Base-by-base conservation (phyloP, 2,113 vertebrate species). In the Hystrix brachyura region DNA sequence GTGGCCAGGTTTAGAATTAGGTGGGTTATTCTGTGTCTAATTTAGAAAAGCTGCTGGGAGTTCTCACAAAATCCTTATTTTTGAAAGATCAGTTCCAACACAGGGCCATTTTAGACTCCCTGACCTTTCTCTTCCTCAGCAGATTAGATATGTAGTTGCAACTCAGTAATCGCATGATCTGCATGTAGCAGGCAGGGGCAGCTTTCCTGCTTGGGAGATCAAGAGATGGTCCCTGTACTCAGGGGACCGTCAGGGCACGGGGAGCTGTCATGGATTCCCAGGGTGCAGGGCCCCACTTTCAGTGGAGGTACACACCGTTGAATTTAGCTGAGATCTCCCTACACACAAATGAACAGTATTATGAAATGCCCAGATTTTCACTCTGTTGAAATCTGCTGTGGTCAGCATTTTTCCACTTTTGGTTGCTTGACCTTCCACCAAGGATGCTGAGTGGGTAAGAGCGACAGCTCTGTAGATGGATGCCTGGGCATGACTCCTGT, bases 1-100 rank as follows among this genome's bases (percentile, higher is more conserved):
- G 51, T 8, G 76, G 87, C 95, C 1, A 19, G 43, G 90, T 94
- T 92, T 91, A 72, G 95, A 82, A 82, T 5, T 55, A 72, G 94
- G 91, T 55, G 53, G 96, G 90, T 59, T 92, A 76, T 59, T 64
- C 34, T 43, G 64, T 55, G 53, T 87, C 94, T 92, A 23, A 87
- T 65, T 90, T 95, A 82, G 95, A 80, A 90, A 95, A 91, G 90
- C 92, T 34, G 48, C 60, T 15, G 51, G 92, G 83, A 83, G 81
- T 53, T 87, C 91, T 90, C 59, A 55, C 57, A 69, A 29, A 94
- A 59, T n/a, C 62, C 91, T 71, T 43, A 4, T 76, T 87, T 84
- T 46, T 69, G 46, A 85, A 57, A 86, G 67, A 51, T 87, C 38
- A 25, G 62, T 53, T 94, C 87, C 32, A 79, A 57, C 83, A 6